These are phyloP conservation scores for Meloidogyne hapla DNA, from an alignment of 1,140 invertebrate species.

Conservation along the genomic window DNA sequence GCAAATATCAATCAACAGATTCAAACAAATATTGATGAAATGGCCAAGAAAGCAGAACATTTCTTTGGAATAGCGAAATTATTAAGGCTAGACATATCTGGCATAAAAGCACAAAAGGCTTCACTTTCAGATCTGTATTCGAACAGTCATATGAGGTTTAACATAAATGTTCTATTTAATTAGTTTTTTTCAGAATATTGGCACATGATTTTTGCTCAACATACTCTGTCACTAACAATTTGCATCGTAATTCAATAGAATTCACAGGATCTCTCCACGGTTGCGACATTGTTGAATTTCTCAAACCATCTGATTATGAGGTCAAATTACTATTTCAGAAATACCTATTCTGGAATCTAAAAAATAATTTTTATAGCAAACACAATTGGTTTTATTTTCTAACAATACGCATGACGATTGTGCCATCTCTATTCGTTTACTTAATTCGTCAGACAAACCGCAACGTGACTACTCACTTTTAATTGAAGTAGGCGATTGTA, in stretches of 20 bases:
- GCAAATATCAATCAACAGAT: background rate
- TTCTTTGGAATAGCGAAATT: slow-evolving; percentile 32
- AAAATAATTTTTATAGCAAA: background rate
- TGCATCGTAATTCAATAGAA: slow-evolving; percentile 20
- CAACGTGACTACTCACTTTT: background rate
- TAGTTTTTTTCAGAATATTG: slow-evolving; percentile 22
- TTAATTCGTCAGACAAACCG: background rate
- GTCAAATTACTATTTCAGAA: background rate
- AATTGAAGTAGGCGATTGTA: slow-evolving; percentile 39
- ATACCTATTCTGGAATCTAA: background rate
- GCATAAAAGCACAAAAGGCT: slow-evolving; percentile 29
- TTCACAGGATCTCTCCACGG: slow-evolving; percentile 15
- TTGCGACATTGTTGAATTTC: slow-evolving; percentile 37
- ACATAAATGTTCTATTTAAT: background rate
- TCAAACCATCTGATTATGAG: slow-evolving; percentile 22
- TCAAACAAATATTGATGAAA: background rate
- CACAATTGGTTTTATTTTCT: background rate
- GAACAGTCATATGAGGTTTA: slow-evolving; percentile 8
- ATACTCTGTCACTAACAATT: slow-evolving; percentile 20
- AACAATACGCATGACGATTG: background rate
- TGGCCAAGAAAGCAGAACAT: slow-evolving; percentile 28
- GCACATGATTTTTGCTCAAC: slow-evolving; percentile 13
- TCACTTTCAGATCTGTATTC: slow-evolving; percentile 22
- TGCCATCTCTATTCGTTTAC: background rate
- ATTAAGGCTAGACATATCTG: slow-evolving; percentile 18